Base-by-base conservation (phyloP, 2,888 invertebrate genomes). In the Ormyrus nitidulus region DNA sequence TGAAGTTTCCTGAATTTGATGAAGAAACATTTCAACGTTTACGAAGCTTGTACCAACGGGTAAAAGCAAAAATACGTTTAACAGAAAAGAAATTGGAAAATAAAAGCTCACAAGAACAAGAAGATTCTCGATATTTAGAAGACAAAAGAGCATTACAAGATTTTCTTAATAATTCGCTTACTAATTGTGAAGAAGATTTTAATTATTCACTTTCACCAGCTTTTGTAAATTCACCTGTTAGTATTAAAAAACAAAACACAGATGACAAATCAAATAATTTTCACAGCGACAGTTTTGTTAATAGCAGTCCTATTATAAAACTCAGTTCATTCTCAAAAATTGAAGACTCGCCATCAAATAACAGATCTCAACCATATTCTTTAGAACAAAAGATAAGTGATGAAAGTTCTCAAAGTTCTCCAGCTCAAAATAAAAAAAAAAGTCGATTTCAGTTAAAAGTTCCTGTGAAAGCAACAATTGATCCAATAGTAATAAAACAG, bases 1-100 rank as follows among this genome's bases (percentile, higher is more conserved):
- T 92, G 83, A 92, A 92, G 82, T 92, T 94, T 73, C 93, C 93
- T 2, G 93, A 93, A 0, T 94, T 94, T 86, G 92, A 94, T 83
- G 88, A 89, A 34, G 91, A 90, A 61, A 91, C 92, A 7, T 94
- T 93, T 86, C 89, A 91, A 0, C 92, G 92, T 86, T 89, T 94
- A 7, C 93, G 93, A 90, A 90, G 91, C 56, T 88, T 94, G 64
- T 92, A 93, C 79, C 92, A 92, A 83, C 94, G 93, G 86, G 90
- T 94, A 5, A 94, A 93, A 88, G 91, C 92, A 59, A 92, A 92
- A 84, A 91, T 91, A 13, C 92, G 92, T 84, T 85, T 92, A 8
- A 90, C 92, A 6, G 86, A 88, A n/a, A 89, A 84, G 49, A 88
- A 85, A 61, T 64, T 90, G 3, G 70, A 81, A n/a, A 77, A 78